phyloP scores from a whole-genome alignment of 2,888 invertebrate species.

The Gryllus longicercus region DNA sequence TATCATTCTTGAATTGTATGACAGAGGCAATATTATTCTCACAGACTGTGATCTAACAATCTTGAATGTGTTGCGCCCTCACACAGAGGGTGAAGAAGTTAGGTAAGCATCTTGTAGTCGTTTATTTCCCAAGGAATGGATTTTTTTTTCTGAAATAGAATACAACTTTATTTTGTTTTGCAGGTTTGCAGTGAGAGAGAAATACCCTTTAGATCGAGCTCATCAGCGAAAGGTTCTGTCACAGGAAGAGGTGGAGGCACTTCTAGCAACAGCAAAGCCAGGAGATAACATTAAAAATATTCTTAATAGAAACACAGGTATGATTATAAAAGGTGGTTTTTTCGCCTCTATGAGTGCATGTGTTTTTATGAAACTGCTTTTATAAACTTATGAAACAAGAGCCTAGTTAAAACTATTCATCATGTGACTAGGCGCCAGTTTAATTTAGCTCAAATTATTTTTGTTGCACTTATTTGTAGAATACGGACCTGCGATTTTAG shows the following conservation, averaged over 20 bases:
- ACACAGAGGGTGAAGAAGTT: conserved; percentile 85
- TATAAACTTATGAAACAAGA: no score
- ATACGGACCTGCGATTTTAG: conserved; percentile 87
- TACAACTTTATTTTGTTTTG: conserved; percentile 76
- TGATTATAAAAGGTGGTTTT: background rate
- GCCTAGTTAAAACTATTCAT: no score
- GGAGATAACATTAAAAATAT: conserved; percentile 78
- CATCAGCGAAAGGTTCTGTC: conserved; percentile 57
- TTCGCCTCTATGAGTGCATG: no score
- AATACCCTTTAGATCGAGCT: conserved; percentile 78
- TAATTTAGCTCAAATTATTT: no score
- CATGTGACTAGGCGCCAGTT: no score
- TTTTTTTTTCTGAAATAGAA: conserved; percentile 72
- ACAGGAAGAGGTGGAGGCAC: conserved; percentile 55
- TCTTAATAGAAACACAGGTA: conserved; percentile 54
- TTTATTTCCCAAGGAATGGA: background rate
- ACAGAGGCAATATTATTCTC: conserved; percentile 91
- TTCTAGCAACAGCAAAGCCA: conserved; percentile 61
- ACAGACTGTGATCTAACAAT: conserved; percentile 89
- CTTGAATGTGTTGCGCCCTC: conserved; percentile 86
- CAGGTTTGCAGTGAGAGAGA: conserved; percentile 83
- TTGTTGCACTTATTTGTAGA: conserved; percentile 52
- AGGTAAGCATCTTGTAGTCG: conserved; percentile 49
- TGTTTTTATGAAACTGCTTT: no score
- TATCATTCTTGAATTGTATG: conserved; percentile 91